Evolutionary conservation across 2,888 invertebrate genomes (phyloP), one percentile per base, ranked within the genome.

Genomic region (Heteropelma amictum): DNA sequence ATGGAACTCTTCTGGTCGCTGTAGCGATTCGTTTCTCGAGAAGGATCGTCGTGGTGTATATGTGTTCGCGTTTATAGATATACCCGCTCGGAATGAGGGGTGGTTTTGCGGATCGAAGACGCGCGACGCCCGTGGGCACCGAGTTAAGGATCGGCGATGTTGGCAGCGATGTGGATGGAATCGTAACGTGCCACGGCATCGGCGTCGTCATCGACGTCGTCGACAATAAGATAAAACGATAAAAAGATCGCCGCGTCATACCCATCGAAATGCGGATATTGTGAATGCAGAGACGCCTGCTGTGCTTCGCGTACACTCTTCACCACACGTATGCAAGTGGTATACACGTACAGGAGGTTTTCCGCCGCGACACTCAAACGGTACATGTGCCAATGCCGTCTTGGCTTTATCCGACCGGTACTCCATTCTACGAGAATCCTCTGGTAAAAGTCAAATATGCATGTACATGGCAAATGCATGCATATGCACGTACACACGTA

Each of bases 181-280:
- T 71, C 23, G 70, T 72, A 54, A 67, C 51, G 63, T 56, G 69
- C 63, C 45, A 21, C 45, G 63, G 33, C 49, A 19, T 7, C 51
- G 26, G n/a, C 35, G 53, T 42, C 67, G 60, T 51, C 40, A 30
- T 49, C 47, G 33, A 33, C 53, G 35, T 53, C 61, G 26, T 33
- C 58, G 74, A 42, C 45, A 68, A 75, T 76, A 70, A 69, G 71
- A 71, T 71, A 65, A 65, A 61, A 65, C 72, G 81, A 79, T 80
- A 81, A 81, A 77, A 81, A 76, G 79, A 76, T 78, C 75, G 70
- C 68, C 72, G 58, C 72, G 78, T 78, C 80, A 77, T 79, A 80
- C 73, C 77, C 67, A 79, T 79, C 77, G 80, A 76, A 76, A 78
- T 72, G 77, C 58, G 60, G 53, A 71, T 75, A 75, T 71, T 65